phyloP scores from a whole-genome alignment of 2,797 vertebrate genomes.

The Scolopax bukidnonensis region DNA sequence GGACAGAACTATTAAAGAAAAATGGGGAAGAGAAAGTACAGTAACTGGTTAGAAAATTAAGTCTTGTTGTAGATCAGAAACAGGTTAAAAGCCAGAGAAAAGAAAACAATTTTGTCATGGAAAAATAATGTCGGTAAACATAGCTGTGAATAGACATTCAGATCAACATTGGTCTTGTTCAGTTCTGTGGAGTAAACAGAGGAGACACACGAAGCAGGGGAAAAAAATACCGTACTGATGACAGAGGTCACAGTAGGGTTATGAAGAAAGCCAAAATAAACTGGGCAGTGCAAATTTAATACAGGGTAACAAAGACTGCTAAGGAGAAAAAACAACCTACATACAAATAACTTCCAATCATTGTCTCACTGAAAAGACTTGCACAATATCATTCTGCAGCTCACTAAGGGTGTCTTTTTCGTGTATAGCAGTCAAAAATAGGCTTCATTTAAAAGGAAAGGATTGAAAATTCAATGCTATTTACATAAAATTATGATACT shows the following conservation, averaged over 20 bases:
- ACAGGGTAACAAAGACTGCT: neutral
- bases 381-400: neutral
- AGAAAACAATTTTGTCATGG: neutral
- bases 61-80: neutral
- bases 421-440: neutral
- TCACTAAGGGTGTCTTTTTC: neutral
- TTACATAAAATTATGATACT: neutral
- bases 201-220: neutral
- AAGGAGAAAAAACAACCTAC: neutral
- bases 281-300: neutral
- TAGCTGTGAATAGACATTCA: slow-evolving; percentile 25
- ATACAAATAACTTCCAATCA: neutral
- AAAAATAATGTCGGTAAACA: slow-evolving; percentile 35
- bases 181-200: slow-evolving; percentile 34
- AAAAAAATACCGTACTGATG: slow-evolving; percentile 4
- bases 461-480: neutral
- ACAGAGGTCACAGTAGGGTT: slow-evolving; percentile 5
- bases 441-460: neutral
- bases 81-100: neutral
- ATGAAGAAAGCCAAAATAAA: slow-evolving; percentile 42
- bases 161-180: neutral
- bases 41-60: neutral
- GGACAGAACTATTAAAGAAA: neutral
- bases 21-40: neutral
- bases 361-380: neutral